Evolutionary conservation across 2,888 invertebrate species (phyloP).

Genomic region (Cecidostiba fungosa): DNA sequence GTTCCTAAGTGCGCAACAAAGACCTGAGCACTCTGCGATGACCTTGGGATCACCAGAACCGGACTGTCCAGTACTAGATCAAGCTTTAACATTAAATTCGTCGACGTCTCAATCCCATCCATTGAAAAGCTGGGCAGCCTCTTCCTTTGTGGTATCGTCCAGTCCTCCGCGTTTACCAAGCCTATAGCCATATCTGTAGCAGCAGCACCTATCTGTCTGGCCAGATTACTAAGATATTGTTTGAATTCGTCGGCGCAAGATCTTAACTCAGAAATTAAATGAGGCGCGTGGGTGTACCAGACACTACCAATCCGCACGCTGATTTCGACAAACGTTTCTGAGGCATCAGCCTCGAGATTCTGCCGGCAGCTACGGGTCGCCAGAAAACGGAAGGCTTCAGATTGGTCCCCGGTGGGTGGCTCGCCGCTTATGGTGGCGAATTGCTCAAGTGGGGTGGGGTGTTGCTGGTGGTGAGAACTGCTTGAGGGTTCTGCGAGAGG

Average conservation of each 20-base stretch:
- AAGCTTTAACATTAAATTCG: constrained; percentile 81
- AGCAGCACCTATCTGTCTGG: constrained; percentile 92
- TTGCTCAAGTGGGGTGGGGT: constrained; percentile 72
- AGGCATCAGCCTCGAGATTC: constrained; percentile 63
- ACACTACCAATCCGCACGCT: constrained; percentile 82
- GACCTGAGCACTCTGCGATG: constrained; percentile 89
- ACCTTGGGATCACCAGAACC: constrained; percentile 92
- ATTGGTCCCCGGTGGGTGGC: constrained; percentile 47
- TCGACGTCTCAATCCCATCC: constrained; percentile 77
- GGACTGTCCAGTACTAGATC: constrained; percentile 94
- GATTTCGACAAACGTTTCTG: constrained; percentile 75
- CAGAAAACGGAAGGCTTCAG: constrained; percentile 82
- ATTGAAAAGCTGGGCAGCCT: constrained; percentile 79
- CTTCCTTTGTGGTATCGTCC: constrained; percentile 81
- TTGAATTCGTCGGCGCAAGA: constrained; percentile 95
- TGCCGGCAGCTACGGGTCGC: constrained; percentile 76
- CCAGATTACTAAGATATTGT: constrained; percentile 92
- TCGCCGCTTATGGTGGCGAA: constrained; percentile 69
- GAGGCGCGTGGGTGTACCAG: constrained; percentile 96
- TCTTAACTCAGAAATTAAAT: constrained; percentile 91
- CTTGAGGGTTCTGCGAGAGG: constrained; percentile 82
- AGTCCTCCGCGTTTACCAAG: constrained; percentile 87
- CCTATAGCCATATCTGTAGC: constrained; percentile 97
- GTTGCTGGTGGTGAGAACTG: constrained; percentile 30
- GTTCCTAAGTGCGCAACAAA: constrained; percentile 96